Evolutionary conservation across 1,140 invertebrate genomes (phyloP).

Genomic region (Orchestia grillus): DNA sequence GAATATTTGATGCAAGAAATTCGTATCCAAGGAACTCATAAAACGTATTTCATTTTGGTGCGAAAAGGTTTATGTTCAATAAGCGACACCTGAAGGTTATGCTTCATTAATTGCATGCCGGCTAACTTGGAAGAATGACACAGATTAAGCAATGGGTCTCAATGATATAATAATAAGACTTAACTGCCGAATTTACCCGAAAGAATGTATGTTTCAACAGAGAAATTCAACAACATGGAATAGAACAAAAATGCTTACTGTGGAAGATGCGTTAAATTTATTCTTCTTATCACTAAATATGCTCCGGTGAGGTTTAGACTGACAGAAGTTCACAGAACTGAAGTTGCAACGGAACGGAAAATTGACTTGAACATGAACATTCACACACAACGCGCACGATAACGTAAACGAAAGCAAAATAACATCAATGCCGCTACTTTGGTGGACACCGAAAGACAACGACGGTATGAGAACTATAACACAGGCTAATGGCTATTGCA

Average conservation of each 20-base stretch:
- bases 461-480: not conserved
- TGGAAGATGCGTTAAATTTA: not conserved
- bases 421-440: not conserved
- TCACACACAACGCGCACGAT: not conserved
- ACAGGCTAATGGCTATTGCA: not conserved
- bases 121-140: not conserved
- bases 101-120: not conserved
- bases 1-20: not conserved
- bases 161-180: not conserved
- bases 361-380: not conserved
- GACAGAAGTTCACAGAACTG: not conserved
- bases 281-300: not conserved
- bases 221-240: not conserved
- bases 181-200: not conserved
- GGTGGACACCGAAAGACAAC: not conserved
- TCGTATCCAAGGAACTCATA: not conserved
- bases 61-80: not conserved
- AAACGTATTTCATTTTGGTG: not conserved
- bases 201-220: not conserved
- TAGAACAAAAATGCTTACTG: not conserved
- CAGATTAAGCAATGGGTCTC: not conserved
- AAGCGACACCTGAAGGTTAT: not conserved
- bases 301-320: not conserved
- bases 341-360: not conserved
- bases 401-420: not conserved